Conservation (phyloP, 23 tunicate species). For the Pegea sp. region DNA sequence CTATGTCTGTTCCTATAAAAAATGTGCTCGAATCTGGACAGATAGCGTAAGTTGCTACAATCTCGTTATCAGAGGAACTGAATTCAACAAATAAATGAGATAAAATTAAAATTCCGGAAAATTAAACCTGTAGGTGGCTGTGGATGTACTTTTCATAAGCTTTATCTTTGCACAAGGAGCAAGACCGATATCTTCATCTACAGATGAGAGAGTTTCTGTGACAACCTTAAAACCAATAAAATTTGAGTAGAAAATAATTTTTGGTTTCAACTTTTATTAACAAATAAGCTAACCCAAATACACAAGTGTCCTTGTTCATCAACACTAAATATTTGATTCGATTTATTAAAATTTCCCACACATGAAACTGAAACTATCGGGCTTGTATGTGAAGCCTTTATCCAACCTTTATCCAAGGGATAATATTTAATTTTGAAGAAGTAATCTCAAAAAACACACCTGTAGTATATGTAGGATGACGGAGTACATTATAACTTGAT, state of each 20-base stretch:
- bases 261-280: no score
- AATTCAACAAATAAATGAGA: no score
- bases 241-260: no score
- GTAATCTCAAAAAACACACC: no score
- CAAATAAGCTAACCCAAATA: conserved; percentile 64
- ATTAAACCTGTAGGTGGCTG: no score
- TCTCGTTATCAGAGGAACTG: no score
- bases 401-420: no score
- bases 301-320: conserved; percentile 39
- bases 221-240: conserved; percentile 40
- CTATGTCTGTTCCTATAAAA: conserved; percentile 53
- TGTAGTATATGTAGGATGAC: conserved; percentile 67
- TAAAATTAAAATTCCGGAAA: no score
- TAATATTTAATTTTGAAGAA: no score
- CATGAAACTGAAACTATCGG: conserved; percentile 41
- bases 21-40: conserved; percentile 63
- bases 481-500: conserved; percentile 21
- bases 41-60: conserved; percentile 27
- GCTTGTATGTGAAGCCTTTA: conserved; percentile 23
- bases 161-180: conserved; percentile 64
- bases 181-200: conserved; percentile 47
- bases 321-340: conserved; percentile 52
- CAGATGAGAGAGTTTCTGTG: conserved; percentile 36
- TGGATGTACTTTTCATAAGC: conserved; percentile 32
- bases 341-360: conserved; percentile 12